A percentile compares a stretch with the other conserved stretches of the same genome.
Conservation (phyloP, 2,888 invertebrate genomes). For the Coenonympha arcania region DNA sequence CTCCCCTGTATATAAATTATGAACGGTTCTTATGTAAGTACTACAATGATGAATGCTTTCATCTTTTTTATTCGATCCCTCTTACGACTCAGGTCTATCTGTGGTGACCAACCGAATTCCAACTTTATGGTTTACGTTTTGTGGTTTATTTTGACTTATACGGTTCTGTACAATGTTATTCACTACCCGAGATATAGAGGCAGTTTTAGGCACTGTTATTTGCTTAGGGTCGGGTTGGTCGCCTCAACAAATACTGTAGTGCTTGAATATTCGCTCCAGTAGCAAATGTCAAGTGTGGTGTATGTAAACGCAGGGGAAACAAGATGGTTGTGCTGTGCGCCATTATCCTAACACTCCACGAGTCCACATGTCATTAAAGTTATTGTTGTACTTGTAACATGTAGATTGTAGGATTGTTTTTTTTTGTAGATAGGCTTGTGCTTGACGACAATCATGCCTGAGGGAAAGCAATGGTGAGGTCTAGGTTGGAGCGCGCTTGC, state of each 20-base stretch:
- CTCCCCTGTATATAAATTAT: conserved; percentile 14
- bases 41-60: conserved; percentile 19
- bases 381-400: conserved; percentile 5
- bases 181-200: conserved; percentile 19
- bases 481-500: too few relatives aligned
- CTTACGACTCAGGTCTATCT: conserved; percentile 8
- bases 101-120: conserved; percentile 1
- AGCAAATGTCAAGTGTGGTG: conserved; percentile 27
- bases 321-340: conserved; percentile 5
- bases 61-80: conserved; percentile 17
- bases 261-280: conserved; percentile 26
- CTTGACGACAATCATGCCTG: too few relatives aligned
- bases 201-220: conserved; percentile 28
- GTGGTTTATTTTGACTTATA: conserved; percentile 12
- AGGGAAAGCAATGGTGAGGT: too few relatives aligned
- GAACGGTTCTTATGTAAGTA: conserved; percentile 18
- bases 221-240: conserved; percentile 30
- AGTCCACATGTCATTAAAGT: conserved; percentile 5
- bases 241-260: conserved; percentile 30
- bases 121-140: conserved; percentile 7
- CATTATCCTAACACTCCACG: conserved; percentile 4
- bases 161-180: conserved; percentile 15
- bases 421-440: too few relatives aligned
- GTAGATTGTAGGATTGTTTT: not conserved
- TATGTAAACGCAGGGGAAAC: conserved; percentile 20